Base-by-base conservation (phyloP, 1,140 invertebrate genomes). In the Bradysia coprophila region DNA sequence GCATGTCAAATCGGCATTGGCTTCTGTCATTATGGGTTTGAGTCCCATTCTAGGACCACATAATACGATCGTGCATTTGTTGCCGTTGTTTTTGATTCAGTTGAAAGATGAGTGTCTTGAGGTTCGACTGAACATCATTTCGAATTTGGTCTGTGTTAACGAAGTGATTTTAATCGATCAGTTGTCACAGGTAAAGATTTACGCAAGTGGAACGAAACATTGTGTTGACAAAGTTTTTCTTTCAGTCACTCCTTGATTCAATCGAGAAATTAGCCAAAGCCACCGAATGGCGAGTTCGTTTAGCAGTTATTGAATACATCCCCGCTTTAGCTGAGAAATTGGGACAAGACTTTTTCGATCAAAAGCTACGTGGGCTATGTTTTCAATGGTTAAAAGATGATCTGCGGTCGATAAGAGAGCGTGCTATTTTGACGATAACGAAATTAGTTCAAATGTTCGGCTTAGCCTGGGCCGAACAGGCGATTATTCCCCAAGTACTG, bases 331-430 rank as follows among this genome's bases (percentile, higher is more conserved):
- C 95, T 45, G 91, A 91, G 33, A 85, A 93, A 62, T 64, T 96
- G 43, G 93, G 94, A 3, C 88, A 95, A 32, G 93, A 99, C 59
- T 98, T 98, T 64, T 99, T 99, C 58, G 92, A 99, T 64, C 94
- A 98, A 56, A 98, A 98, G 65, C 68, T 99, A 11, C 94, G 94
- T 51, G 78, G 86, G 3, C 66, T 99, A 1, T 99, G 94, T 64
- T 97, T 98, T 91, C 90, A 86, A 18, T 99, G 96, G 96, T 72
- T 99, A 0, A 86, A 96, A 22, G 96, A 99, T 70, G 94, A 98
- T 62, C 95, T 99, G 1, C 98, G 90, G 63, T 95, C 96, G 33
- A 99, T 99, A 31, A 71, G 96, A 40, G 95, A 99, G 70, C 95
- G 95, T 1, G 94, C 96, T 0, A 98, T 95, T 1, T 70, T 89